Base-by-base conservation (phyloP, 2,113 vertebrate species). In the Datnioides undecimradiatus region DNA sequence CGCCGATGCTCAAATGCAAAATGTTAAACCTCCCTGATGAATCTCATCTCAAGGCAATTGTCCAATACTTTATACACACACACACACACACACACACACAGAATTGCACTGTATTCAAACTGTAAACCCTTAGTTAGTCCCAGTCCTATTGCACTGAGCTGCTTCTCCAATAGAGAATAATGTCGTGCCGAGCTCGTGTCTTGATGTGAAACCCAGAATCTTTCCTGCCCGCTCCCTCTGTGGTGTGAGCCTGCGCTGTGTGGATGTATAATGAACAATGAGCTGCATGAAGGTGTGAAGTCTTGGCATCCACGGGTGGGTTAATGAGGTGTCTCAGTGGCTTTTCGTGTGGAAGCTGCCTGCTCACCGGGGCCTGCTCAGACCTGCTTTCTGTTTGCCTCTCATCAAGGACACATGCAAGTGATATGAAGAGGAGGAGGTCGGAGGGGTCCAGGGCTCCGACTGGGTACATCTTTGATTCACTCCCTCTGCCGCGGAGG, bases 251-350 rank as follows among this genome's bases (percentile, higher is more conserved):
- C 54, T 80, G 71, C 69, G 55, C 73, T 82, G 57, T 60, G 23
- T 76, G 49, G 36, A 49, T 81, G 60, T 71, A 63, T 48, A 48
- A 68, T 59, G 55, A 83, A 77, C 69, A 87, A 65, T 66, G 72
- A 86, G 65, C 45, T 80, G 36, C 57, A 79, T 54, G 67, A 81
- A 83, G 21, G 49, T 54, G 36, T 86, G 69, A 80, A 38, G 52
- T 82, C 48, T 76, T 66, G 48, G 17, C 45, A 52, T 27, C 64
- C 54, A 82, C 70, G 69, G 62, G 55, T 40, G 81, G 45, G 19
- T 55, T 85, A 70, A 80, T 81, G 54, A 80, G 59, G 11, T 7
- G 25, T 16, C 51, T 69, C 5, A 1, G 38, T 45, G 62, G 59
- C 60, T 70, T 77, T 71, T 76, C n/a, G 51, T 85, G 55, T 45